Conservation (phyloP, 2,113 vertebrate species). For the Sclerurus mexicanus region DNA sequence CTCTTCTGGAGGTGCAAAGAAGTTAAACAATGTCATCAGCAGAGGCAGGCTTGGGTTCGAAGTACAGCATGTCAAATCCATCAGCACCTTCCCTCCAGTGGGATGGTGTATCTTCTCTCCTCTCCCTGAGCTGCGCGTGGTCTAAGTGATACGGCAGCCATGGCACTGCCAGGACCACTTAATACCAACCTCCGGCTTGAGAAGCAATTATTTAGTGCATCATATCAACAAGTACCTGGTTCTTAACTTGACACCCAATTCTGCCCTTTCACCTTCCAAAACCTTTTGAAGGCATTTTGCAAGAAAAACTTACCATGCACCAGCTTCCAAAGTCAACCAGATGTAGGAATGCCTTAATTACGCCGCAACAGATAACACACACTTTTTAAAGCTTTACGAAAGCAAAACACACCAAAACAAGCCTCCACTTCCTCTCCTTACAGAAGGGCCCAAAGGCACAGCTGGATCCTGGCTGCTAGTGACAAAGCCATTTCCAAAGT, state of each 20-base stretch:
- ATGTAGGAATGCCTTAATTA: neutral
- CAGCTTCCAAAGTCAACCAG: neutral
- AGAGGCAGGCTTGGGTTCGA: neutral
- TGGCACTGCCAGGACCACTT: neutral
- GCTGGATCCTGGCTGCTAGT: neutral
- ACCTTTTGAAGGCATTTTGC: neutral
- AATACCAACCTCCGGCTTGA: neutral
- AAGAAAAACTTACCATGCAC: neutral
- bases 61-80: accelerated
- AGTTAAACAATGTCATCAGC: neutral
- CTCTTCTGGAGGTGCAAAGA: neutral
- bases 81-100: neutral
- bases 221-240: neutral
- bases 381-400: constrained; percentile 12
- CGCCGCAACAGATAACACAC: neutral
- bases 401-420: constrained; percentile 7
- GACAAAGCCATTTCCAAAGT: neutral
- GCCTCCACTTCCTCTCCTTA: neutral
- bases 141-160: neutral
- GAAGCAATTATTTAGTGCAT: neutral
- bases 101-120: neutral
- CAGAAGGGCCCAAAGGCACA: neutral
- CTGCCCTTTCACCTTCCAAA: neutral
- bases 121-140: neutral
- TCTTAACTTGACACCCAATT: neutral